Base-by-base conservation (phyloP, 2,113 vertebrate species). In the Albula glossodonta region DNA sequence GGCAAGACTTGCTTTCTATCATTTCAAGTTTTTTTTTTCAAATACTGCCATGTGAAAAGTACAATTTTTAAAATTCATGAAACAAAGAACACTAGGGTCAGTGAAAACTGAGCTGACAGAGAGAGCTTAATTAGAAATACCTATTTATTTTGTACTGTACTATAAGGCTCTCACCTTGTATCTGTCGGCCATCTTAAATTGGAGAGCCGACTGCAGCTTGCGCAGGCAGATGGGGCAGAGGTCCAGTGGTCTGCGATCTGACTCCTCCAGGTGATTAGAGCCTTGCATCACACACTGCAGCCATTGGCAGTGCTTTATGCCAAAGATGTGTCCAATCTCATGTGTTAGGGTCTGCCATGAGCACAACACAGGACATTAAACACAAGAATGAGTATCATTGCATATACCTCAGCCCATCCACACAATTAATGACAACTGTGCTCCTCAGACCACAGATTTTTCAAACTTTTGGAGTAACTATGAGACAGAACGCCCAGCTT, bases 211-310 rank as follows among this genome's bases (percentile, higher is more conserved):
- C 79, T 94, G 94, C 15, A 95, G 87, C 89, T 96, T 94, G 49
- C 91, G 91, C 15, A 96, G 88, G 63, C 95, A 95, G 87, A 95
- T 84, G 0, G 95, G 95, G 57, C 96, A 96, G 70, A 96, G 93
- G 60, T 94, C 87, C 0, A 94, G 88, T 0, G 95, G 94, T 0
- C 87, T 87, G 17, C 92, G 88, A 85, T 94, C 95, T 0, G 92
- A 92, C 85, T 95, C 95, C 70, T 95, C 90, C 84, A 95, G 90
- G 90, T 96, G 96, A 86, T 97, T 95, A 81, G 93, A 96, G 85
- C 96, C 95, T 86, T 94, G 95, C 94, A 96, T 95, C 51, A 95
- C 89, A 83, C 95, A 96, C 4, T 87, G 90, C 17, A 96, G 87
- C 95, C 95, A 96, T 90, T 93, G 96, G 90, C 95, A 95, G 85